Evolutionary conservation across 92 coral and sea anemone genomes (phyloP).

Genomic region (Epizoanthus ramosus): DNA sequence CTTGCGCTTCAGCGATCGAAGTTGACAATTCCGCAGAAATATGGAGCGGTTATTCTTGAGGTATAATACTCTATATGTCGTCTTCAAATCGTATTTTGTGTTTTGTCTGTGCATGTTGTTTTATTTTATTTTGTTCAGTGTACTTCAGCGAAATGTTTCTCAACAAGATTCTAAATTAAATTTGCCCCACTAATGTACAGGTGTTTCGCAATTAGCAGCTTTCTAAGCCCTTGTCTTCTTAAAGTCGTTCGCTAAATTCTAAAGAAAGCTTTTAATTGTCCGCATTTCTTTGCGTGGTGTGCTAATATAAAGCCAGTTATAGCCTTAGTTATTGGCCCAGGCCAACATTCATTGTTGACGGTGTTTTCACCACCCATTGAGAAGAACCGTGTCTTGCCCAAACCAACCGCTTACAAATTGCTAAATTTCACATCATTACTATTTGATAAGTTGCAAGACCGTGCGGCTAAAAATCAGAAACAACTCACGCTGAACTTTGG

Average conservation of each 20-base stretch:
- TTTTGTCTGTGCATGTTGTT: background rate
- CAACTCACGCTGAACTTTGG: constrained; percentile 52
- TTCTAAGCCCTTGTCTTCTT: background rate
- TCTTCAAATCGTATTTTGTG: background rate
- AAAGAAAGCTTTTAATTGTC: constrained; percentile 1
- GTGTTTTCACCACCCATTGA: constrained; percentile 34
- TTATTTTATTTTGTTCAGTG: background rate
- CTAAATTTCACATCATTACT: constrained; percentile 73
- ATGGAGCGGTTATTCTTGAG: too few species aligned
- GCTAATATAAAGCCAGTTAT: constrained; percentile 3
- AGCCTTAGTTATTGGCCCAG: constrained; percentile 5
- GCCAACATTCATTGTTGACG: background rate
- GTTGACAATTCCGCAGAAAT: too few species aligned
- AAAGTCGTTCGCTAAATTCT: background rate
- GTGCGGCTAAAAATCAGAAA: constrained; percentile 71
- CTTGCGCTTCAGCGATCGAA: background rate
- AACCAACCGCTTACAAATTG: constrained; percentile 57
- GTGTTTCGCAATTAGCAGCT: constrained; percentile 39
- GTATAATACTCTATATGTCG: background rate
- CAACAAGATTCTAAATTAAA: constrained; percentile 44
- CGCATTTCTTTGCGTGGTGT: background rate
- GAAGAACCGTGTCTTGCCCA: constrained; percentile 44
- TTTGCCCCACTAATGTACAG: constrained; percentile 37
- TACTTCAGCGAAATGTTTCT: constrained; percentile 7
- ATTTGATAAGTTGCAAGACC: constrained; percentile 78